Evolutionary conservation across 2,888 invertebrate genomes (phyloP).

Genomic region (Camptogramma bilineatum): DNA sequence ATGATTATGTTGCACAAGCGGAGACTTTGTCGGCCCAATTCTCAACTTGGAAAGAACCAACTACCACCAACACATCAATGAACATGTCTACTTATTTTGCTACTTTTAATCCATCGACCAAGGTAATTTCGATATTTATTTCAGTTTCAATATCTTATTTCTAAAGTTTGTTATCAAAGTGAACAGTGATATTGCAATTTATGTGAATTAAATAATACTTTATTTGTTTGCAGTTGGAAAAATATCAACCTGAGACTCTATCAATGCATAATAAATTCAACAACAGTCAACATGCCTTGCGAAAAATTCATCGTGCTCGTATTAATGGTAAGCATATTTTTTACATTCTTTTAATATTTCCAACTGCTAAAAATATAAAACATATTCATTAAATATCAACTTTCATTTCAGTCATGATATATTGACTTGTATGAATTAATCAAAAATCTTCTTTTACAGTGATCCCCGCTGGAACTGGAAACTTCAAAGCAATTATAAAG

Average conservation of each 20-base stretch:
- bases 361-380: too few relatives aligned
- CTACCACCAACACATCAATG: conserved; percentile 1
- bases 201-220: not conserved
- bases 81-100: conserved; percentile 42
- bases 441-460: conserved; percentile 41
- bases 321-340: conserved; percentile 48
- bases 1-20: conserved; percentile 16
- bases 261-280: conserved; percentile 7
- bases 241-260: conserved; percentile 6
- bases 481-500: conserved; percentile 52
- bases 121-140: conserved; percentile 19
- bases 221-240: conserved; percentile 27
- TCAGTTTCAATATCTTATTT: not conserved
- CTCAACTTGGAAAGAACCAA: conserved; percentile 22
- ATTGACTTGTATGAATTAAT: not conserved
- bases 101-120: conserved; percentile 36
- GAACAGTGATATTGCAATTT: not conserved
- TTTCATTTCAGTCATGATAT: too few relatives aligned
- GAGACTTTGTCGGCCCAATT: conserved; percentile 24
- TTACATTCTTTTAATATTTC: not conserved
- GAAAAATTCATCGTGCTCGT: conserved; percentile 42
- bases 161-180: not conserved
- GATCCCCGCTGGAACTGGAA: conserved; percentile 42
- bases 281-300: conserved; percentile 25
- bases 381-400: too few relatives aligned